Base-by-base conservation (phyloP, 2,113 vertebrate genomes). In the Carettochelys insculpta region DNA sequence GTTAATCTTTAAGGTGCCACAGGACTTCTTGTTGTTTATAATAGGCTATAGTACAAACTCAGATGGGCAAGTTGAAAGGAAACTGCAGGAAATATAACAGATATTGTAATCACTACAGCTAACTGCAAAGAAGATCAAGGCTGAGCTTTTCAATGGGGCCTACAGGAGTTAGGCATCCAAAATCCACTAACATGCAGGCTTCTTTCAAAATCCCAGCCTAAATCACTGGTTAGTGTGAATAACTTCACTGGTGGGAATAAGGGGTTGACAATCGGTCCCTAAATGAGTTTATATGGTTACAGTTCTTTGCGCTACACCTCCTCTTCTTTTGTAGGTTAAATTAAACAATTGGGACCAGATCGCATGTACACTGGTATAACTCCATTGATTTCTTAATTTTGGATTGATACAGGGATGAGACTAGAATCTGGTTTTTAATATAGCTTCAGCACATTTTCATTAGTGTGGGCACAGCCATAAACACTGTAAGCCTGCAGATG, bases 141-240 rank as follows among this genome's bases (percentile, higher is more conserved):
- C 89, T 93, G 92, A 90, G 92, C 90, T 86, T 94, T 94, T 96
- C 92, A 96, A 77, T 65, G 90, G 82, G 92, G 94, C 95, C 94
- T 85, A 82, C 8, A 2, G 43, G 43, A 89, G 90, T 38, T 71
- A 71, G 11, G 68, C 25, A 71, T 10, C 68, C 68, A 41, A 71
- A 71, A 24, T 43, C 65, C 68, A 38, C 22, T 43, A 11, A 73
- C 38, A 43, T 73, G 41, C 38, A 13, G 41, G 65, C 65, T 71
- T n/a, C 65, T 38, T 68, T 68, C 9, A n/a, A 71, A 25, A 73
- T 65, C 68, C 68, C 68, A 43, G 24, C 38, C 20, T 43, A 73
- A 43, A 43, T 43, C 38, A 41, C 22, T 43, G 16, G 22, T 20
- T 38, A 2, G 65, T 73, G 38, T 73, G 10, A 73, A 22, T 25